A percentile compares a stretch with the other conserved stretches of the same genome.
These are phyloP conservation scores for Caenorhabditis afra DNA, from an alignment of 2,888 invertebrate species.

Conservation along the genomic window DNA sequence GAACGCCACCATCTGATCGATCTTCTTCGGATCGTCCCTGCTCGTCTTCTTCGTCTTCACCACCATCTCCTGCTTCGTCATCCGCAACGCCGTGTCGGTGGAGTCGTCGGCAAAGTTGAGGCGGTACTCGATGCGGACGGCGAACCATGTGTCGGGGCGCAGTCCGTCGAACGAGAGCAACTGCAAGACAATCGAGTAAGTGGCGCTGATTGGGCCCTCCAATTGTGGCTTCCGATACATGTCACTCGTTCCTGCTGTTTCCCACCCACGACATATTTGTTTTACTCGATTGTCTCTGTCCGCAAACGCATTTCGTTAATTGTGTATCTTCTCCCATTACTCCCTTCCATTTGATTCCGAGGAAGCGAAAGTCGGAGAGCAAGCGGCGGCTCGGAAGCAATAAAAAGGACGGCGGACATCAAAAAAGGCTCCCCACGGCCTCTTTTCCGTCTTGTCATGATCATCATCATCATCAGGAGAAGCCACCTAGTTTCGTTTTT, in stretches of 20 bases:
- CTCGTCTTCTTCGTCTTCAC: conserved; percentile 66
- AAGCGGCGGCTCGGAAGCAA: conserved; percentile 1
- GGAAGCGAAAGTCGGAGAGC: neutral
- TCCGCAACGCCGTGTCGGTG: conserved; percentile 39
- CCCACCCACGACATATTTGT: conserved; percentile 49
- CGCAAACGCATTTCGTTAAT: conserved; percentile 47
- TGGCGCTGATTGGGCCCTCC: conserved; percentile 27
- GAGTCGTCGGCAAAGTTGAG: conserved; percentile 67
- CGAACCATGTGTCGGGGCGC: conserved; percentile 77
- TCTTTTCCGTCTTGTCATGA: conserved; percentile 31
- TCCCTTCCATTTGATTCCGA: neutral
- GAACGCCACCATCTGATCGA: conserved; percentile 66
- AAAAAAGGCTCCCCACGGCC: conserved; percentile 42
- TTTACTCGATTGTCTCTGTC: conserved; percentile 46
- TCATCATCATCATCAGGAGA: conserved; percentile 43
- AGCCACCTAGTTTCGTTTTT: conserved; percentile 53
- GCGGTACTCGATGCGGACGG: conserved; percentile 78
- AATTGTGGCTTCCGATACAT: conserved; percentile 37
- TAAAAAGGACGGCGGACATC: conserved; percentile 35
- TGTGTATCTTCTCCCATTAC: conserved; percentile 59
- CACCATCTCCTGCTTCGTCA: conserved; percentile 72
- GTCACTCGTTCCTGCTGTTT: conserved; percentile 37
- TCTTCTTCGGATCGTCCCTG: conserved; percentile 63
- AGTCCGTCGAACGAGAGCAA: conserved; percentile 78
- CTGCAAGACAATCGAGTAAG: conserved; percentile 66